These are phyloP conservation scores for Colinus virginianus DNA, from an alignment of 2,113 vertebrate species.

Conservation along the genomic window DNA sequence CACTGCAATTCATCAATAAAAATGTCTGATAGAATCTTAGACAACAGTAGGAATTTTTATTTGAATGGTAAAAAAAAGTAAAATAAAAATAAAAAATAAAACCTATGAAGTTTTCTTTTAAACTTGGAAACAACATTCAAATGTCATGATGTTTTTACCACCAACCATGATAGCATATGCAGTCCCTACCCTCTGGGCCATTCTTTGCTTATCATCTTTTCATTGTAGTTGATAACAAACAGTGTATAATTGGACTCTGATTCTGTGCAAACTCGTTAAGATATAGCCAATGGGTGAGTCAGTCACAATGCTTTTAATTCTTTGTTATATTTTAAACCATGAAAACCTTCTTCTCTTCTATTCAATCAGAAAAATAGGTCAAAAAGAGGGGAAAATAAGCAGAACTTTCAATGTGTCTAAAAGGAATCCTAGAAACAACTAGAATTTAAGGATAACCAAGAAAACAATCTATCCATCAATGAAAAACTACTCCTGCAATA, in stretches of 20 bases:
- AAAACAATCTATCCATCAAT: not conserved
- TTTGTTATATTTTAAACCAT: not conserved
- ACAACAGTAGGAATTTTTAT: not conserved
- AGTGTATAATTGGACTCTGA: slow-evolving; percentile 46
- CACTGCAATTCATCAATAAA: not conserved
- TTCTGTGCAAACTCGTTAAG: slow-evolving; percentile 56
- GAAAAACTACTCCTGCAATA: rapidly evolving
- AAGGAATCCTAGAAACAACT: not conserved
- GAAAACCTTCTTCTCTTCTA: not conserved
- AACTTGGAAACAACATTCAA: slow-evolving; percentile 25
- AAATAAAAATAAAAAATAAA: not conserved
- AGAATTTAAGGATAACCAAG: not conserved
- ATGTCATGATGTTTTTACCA: not conserved
- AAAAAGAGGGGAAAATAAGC: not conserved
- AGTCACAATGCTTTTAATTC: slow-evolving; percentile 38
- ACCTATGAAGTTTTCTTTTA: not conserved
- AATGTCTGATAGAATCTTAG: not conserved
- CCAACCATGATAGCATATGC: not conserved
- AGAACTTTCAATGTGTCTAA: not conserved
- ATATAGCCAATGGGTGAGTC: slow-evolving; percentile 37
- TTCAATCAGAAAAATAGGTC: not conserved
- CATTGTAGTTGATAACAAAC: slow-evolving; percentile 46
- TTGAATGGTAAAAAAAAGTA: not conserved
- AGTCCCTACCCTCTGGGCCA: not conserved
- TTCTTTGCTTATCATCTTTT: slow-evolving; percentile 7